These are phyloP conservation scores for Megalurothrips usitatus DNA, from an alignment of 2,888 invertebrate species.

Conservation along the genomic window DNA sequence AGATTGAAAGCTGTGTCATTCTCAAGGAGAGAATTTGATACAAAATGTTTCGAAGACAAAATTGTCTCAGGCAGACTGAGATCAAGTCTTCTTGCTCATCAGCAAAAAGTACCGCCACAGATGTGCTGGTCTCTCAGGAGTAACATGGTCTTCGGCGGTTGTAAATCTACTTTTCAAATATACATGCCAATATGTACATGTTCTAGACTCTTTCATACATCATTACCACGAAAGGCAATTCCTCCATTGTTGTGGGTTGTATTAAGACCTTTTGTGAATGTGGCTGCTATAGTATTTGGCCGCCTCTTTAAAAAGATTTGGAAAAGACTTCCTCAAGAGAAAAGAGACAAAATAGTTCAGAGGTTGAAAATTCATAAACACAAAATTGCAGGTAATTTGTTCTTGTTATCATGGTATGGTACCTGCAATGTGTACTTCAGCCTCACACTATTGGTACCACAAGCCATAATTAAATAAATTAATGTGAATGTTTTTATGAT, in stretches of 20 bases:
- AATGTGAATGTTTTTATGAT: background rate
- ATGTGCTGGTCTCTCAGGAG: no score
- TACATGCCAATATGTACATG: background rate
- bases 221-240: background rate
- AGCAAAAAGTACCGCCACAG: no score
- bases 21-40: background rate
- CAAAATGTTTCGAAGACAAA: background rate
- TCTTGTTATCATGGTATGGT: background rate
- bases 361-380: background rate
- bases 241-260: conserved; percentile 25
- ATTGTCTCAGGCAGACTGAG: background rate
- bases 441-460: no score
- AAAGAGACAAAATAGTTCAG: conserved; percentile 2
- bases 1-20: background rate
- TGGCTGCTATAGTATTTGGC: conserved; percentile 30
- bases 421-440: background rate
- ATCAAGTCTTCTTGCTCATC: background rate
- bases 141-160: no score
- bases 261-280: conserved; percentile 27
- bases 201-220: conserved; percentile 7
- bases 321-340: conserved; percentile 27
- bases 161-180: background rate
- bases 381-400: background rate
- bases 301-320: conserved; percentile 19
- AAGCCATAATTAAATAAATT: background rate